Evolutionary conservation across 2,113 vertebrate species (phyloP), one percentile per base, ranked within the genome.

Genomic region (Cavia aperea): DNA sequence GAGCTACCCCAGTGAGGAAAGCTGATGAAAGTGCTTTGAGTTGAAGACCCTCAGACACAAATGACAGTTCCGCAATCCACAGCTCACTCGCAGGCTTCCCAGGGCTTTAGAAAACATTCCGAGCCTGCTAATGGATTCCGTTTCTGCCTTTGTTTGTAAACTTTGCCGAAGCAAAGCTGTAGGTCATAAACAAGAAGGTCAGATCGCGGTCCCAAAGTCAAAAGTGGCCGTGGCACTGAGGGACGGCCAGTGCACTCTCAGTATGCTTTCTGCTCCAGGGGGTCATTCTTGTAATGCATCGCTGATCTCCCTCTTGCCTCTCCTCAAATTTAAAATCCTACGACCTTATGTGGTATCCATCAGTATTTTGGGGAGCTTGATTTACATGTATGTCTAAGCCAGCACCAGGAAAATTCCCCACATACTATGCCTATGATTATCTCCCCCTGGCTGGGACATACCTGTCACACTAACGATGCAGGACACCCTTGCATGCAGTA

Each of bases 81-180:
- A 56, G 8, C 15, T 24, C 46, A 56, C 43, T 72, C 78, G 51
- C 18, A 78, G n/a, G 7, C 65, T 81, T 66, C n/a, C 7, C 19
- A 2, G 11, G 58, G 4, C 77, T 75, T 63, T 85, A 92, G 26
- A 60, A 88, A 81, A 89, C 73, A 66, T 12, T 39, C 63, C 86
- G 91, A 70, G 65, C 11, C 39, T 36, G 43, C 49, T 68, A 39
- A 18, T 66, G 29, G 1, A 43, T 79, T 73, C 10, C 13, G 33
- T 54, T 63, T 62, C 49, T 89, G 21, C 36, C 43, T 92, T 73
- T 66, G 24, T 75, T 60, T 81, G 18, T 77, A 85, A 85, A 77
- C 58, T 73, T 29, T 90, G 13, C 90, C 82, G 19, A 94, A 94
- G 31, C 54, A 90, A 68, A 65, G 36, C n/a, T 75, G 29, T 58